Base-by-base conservation (phyloP, 2,888 invertebrate genomes). In the Venustoraphidia nigricollis region DNA sequence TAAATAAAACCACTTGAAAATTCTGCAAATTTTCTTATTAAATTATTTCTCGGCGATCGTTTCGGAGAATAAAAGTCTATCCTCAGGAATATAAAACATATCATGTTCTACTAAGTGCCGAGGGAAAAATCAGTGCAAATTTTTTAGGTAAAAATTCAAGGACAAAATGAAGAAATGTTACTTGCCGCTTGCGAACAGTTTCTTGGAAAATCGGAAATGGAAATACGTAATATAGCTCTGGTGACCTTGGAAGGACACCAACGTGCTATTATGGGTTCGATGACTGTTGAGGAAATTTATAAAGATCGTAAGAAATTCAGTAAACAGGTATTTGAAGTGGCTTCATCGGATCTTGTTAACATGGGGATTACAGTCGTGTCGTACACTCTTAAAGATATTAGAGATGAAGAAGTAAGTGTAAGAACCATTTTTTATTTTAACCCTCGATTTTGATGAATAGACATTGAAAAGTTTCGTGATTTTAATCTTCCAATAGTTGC, bases 341-440 rank as follows among this genome's bases (percentile, higher is more conserved):
- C 93, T 3, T 92, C 92, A 17, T 91, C 91, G 45, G 93, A 94
- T 72, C 74, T 94, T 53, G 91, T 93, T 56, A 93, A 94, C 62
- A 94, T 94, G 93, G 93, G 94, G 41, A 92, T 94, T 58, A 92
- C 92, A 9, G 93, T 94, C 1, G 92, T 94, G 10, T 93, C 92
- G 0, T 94, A 94, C 65, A 94, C 93, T 0, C 71, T 94, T 34
- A 94, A 93, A 67, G 94, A 94, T 66, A 90, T 94, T 54, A 74
- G 92, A 53, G 94, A 94, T 62, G 93, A 94, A 68, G 92, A 93
- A 83, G 93, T 91, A 72, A 68, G 69, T 65, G 36, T 49, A 17
- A 27, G 27, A 27, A 27, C 27, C 3, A 27, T 27, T 27, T 27
- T 27, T 27, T 27, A 45, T 46, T 38, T 10, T 27, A 27, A 9